Evolutionary conservation across 2,888 invertebrate genomes (phyloP).

Genomic region (Rapana venosa): DNA sequence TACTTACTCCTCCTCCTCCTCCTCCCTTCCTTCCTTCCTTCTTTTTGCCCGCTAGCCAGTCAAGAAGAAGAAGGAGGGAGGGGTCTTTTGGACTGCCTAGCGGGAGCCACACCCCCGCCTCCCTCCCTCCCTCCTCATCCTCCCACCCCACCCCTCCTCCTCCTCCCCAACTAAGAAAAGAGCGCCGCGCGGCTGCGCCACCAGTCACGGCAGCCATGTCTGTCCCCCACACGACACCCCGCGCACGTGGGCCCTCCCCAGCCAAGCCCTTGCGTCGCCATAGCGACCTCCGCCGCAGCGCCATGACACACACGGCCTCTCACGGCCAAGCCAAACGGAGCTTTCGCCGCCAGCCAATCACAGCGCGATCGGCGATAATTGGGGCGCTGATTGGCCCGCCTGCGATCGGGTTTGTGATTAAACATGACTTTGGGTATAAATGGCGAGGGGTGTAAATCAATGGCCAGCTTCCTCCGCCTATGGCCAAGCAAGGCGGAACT

Average conservation of each 20-base stretch:
- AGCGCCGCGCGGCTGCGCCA: neutral
- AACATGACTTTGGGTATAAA: conserved; percentile 61
- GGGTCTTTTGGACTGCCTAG: neutral
- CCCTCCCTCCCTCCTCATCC: neutral
- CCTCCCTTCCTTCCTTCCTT: too few relatives aligned
- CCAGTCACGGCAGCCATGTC: neutral
- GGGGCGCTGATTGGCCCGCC: conserved; percentile 48
- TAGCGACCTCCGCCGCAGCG: conserved; percentile 33
- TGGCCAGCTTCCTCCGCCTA: conserved; percentile 66
- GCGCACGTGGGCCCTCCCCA: neutral
- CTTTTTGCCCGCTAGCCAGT: neutral
- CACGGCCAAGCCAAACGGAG: neutral
- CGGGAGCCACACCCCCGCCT: conserved; percentile 26
- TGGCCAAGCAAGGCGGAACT: conserved; percentile 68
- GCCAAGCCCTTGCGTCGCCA: conserved; percentile 23
- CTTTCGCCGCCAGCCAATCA: conserved; percentile 46
- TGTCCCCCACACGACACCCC: neutral
- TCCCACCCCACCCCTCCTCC: too few relatives aligned
- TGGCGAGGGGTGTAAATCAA: conserved; percentile 69
- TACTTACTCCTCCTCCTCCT: too few relatives aligned
- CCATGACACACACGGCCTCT: conserved; percentile 20
- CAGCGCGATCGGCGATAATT: conserved; percentile 45
- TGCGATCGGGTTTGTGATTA: conserved; percentile 48
- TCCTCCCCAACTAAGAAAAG: neutral
- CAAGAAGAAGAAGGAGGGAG: neutral